Evolutionary conservation across 2,888 invertebrate species (phyloP).

Genomic region (Spodoptera littoralis): DNA sequence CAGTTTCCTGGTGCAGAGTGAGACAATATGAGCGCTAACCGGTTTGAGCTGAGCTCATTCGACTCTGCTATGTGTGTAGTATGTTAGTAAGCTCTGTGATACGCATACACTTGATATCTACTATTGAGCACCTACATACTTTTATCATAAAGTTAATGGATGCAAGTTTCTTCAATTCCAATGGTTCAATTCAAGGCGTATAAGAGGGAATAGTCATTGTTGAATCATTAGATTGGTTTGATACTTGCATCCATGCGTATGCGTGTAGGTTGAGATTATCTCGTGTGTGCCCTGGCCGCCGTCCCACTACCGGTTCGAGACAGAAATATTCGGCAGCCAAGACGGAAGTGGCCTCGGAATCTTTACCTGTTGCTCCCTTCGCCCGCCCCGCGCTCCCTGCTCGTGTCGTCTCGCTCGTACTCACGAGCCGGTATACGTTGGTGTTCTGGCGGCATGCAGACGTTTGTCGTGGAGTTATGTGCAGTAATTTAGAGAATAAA

Average conservation of each 20-base stretch:
- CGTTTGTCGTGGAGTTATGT: conserved; percentile 79
- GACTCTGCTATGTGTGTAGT: conserved; percentile 68
- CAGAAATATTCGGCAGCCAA: conserved; percentile 89
- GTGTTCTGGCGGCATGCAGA: conserved; percentile 72
- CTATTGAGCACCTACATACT: conserved; percentile 3
- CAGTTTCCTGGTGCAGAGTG: conserved; percentile 85
- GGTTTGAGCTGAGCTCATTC: conserved; percentile 83
- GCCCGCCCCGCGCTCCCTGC: conserved; percentile 79
- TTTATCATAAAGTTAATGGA: conserved; percentile 16
- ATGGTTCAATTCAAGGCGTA: conserved; percentile 31
- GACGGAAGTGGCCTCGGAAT: conserved; percentile 89
- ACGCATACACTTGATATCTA: conserved; percentile 53
- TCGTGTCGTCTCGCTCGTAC: conserved; percentile 77
- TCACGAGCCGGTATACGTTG: conserved; percentile 61
- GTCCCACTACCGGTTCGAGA: conserved; percentile 89
- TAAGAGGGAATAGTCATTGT: conserved; percentile 20
- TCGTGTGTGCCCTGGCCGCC: conserved; percentile 83
- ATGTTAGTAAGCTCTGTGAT: conserved; percentile 65
- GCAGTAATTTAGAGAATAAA: conserved; percentile 85
- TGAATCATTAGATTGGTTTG: conserved; percentile 41
- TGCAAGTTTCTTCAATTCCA: conserved; percentile 23
- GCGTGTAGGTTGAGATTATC: conserved; percentile 71
- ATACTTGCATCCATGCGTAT: conserved; percentile 54
- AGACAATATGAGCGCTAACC: conserved; percentile 86
- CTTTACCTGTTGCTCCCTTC: conserved; percentile 89